Conservation (phyloP, 2,113 vertebrate genomes). For the Buteo buteo region DNA sequence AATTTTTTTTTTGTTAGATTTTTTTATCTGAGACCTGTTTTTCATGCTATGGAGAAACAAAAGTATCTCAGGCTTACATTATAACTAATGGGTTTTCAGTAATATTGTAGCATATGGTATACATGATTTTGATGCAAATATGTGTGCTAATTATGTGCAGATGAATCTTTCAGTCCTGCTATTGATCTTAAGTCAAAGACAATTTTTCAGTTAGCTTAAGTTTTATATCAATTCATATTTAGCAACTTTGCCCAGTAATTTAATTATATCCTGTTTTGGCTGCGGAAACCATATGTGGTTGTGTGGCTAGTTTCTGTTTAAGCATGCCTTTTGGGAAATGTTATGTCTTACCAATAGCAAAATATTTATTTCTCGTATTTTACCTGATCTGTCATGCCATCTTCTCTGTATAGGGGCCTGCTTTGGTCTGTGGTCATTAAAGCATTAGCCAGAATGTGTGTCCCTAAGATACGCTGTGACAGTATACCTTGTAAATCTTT, state of each 20-base stretch:
- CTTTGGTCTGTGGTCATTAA: background rate
- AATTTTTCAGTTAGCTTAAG: constrained; percentile 88
- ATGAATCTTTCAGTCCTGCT: constrained; percentile 80
- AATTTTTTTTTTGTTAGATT: background rate
- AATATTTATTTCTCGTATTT: background rate
- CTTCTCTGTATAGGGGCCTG: background rate
- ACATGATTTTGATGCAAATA: constrained; percentile 93
- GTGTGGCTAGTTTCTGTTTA: background rate
- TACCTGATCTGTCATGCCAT: accelerated
- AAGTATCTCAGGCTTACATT: constrained; percentile 54
- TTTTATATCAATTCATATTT: constrained; percentile 81
- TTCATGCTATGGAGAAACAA: background rate
- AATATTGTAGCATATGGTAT: constrained; percentile 87
- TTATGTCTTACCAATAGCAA: background rate
- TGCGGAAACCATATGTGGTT: constrained; percentile 29
- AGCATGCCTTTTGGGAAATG: background rate
- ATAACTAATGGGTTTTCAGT: constrained; percentile 75
- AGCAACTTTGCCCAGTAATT: constrained; percentile 88
- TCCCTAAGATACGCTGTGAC: background rate
- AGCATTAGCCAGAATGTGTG: background rate
- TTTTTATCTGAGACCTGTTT: background rate
- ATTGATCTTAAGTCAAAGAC: constrained; percentile 89
- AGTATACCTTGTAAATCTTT: accelerated
- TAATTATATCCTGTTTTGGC: constrained; percentile 76
- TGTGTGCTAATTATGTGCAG: constrained; percentile 89